phyloP scores from a whole-genome alignment of 1,140 invertebrate species.

The Solenopsis fugax region DNA sequence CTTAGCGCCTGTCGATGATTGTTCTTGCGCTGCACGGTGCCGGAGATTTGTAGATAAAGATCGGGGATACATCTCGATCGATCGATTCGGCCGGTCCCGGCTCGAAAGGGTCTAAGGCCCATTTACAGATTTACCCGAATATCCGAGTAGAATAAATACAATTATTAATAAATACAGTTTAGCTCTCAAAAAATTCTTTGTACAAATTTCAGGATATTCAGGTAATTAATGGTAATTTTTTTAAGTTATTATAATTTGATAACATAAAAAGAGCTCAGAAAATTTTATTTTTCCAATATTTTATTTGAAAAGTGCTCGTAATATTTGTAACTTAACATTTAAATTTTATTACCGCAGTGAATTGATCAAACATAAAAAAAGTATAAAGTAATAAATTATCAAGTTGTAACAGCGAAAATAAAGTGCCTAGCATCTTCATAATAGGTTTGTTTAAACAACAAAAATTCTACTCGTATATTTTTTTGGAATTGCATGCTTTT shows the following conservation, averaged over 20 bases:
- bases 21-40: conserved; percentile 31
- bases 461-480: background rate
- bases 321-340: too few relatives aligned
- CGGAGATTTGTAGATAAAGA: conserved; percentile 59
- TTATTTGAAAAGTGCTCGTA: too few relatives aligned
- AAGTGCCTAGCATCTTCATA: background rate
- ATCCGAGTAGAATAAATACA: background rate
- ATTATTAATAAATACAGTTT: background rate
- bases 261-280: background rate
- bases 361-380: too few relatives aligned
- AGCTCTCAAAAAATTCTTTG: background rate
- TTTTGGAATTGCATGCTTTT: conserved; percentile 24
- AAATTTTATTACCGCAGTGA: too few relatives aligned
- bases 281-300: too few relatives aligned
- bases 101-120: conserved; percentile 27
- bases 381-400: background rate
- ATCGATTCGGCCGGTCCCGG: background rate
- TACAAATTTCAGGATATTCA: background rate
- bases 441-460: conserved; percentile 51
- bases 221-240: too few relatives aligned
- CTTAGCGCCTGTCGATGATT: conserved; percentile 64
- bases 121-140: background rate
- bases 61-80: conserved; percentile 26
- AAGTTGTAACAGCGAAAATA: background rate
- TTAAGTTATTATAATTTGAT: background rate